Conservation (phyloP, 2,797 vertebrate species). For the Oreochromis grahami region DNA sequence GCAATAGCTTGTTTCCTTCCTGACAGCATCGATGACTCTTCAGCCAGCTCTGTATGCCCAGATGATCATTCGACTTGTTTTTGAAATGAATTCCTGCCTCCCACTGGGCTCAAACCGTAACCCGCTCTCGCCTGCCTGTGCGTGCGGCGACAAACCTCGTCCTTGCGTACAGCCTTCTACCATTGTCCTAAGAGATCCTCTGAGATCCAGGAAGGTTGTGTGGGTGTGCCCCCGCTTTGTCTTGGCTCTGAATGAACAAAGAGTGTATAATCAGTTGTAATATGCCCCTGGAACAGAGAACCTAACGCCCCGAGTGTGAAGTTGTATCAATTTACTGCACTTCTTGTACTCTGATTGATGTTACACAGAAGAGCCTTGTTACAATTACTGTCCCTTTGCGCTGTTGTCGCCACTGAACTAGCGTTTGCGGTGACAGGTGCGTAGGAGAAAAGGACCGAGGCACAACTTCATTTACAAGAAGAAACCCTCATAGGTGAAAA, state of each 20-base stretch:
- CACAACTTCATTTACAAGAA: conserved; percentile 22
- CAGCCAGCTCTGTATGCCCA: not conserved
- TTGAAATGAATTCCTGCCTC: conserved; percentile 19
- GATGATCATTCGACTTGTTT: not conserved
- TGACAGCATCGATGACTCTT: not conserved
- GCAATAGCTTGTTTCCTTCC: not conserved
- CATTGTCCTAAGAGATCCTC: conserved; percentile 51
- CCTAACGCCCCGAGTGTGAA: not conserved
- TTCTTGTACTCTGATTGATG: conserved; percentile 45
- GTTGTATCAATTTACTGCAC: conserved; percentile 24
- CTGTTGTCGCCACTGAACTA: not conserved
- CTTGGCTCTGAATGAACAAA: conserved; percentile 15
- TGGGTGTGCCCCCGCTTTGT: conserved; percentile 1
- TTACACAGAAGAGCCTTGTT: conserved; percentile 40
- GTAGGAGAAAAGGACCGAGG: not conserved
- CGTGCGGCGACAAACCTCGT: conserved; percentile 21
- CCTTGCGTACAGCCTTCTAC: conserved; percentile 16
- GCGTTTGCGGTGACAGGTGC: conserved; percentile 15
- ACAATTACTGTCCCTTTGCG: conserved; percentile 41
- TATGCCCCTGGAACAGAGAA: conserved; percentile 7
- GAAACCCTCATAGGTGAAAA: conserved; percentile 17
- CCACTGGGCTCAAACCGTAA: conserved; percentile 15
- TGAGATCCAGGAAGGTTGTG: conserved; percentile 39
- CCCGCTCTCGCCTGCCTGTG: not conserved
- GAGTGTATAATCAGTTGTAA: not conserved